phyloP scores from a whole-genome alignment of 1,140 invertebrate genomes.

The Sesamia nonagrioides region DNA sequence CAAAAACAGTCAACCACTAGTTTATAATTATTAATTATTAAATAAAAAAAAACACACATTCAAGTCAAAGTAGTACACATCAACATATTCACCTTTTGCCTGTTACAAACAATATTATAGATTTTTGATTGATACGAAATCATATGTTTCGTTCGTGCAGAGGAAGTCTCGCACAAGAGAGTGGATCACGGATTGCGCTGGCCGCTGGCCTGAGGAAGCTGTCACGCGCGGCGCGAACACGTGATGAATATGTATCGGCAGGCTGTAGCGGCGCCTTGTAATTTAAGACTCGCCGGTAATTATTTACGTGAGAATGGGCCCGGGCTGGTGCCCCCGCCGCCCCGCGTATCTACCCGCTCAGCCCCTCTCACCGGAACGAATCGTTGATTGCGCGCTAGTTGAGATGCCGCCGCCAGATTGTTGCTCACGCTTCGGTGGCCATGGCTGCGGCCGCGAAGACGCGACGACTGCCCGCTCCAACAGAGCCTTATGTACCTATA shows the following conservation, averaged over 20 bases:
- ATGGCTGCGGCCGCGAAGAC: constrained; percentile 36
- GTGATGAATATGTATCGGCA: constrained; percentile 81
- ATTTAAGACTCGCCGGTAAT: constrained; percentile 84
- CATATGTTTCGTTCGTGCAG: background rate
- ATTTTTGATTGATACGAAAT: constrained; percentile 23
- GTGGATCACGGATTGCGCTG: background rate
- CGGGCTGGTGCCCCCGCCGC: constrained; percentile 36
- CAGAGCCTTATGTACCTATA: background rate
- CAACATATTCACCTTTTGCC: background rate
- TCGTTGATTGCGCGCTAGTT: constrained; percentile 78
- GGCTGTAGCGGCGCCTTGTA: constrained; percentile 83
- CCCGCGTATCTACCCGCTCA: constrained; percentile 52
- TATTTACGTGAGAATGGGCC: constrained; percentile 84
- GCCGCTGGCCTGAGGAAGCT: constrained; percentile 78
- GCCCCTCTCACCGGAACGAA: constrained; percentile 71
- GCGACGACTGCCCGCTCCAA: constrained; percentile 34
- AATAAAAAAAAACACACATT: too few species aligned
- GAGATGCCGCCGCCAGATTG: constrained; percentile 74
- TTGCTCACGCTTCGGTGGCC: constrained; percentile 68
- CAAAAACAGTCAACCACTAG: too few species aligned
- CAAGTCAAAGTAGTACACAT: too few species aligned
- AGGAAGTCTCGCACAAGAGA: background rate
- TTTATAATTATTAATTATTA: too few species aligned
- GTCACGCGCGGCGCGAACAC: constrained; percentile 80
- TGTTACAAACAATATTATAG: background rate